Percentiles rank a stretch among this genome's conserved stretches.
Conservation (phyloP, 1,140 invertebrate genomes). For the Caenorhabditis brenneri region DNA sequence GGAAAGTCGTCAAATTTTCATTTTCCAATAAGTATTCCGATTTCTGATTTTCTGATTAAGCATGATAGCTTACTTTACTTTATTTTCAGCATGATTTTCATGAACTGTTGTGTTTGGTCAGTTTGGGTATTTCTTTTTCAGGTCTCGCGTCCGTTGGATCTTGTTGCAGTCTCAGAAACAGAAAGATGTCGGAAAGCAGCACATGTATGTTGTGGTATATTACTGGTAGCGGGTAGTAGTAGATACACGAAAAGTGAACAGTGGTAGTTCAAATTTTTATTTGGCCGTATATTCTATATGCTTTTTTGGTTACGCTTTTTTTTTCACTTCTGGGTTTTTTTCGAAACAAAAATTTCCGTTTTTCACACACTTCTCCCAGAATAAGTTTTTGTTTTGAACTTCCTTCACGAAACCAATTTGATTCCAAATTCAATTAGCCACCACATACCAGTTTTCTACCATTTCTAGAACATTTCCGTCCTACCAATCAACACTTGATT, state of each 20-base stretch:
- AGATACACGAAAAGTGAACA: background rate
- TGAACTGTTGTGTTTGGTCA: slow-evolving; percentile 10
- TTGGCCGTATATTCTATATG: background rate
- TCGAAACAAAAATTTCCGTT: no score
- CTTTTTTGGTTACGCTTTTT: background rate
- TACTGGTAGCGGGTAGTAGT: background rate
- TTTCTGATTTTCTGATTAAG: background rate
- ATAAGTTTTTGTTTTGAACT: no score
- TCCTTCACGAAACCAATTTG: no score
- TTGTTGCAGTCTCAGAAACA: background rate
- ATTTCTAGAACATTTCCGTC: background rate
- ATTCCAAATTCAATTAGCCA: background rate
- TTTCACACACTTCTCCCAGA: no score
- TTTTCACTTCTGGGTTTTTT: background rate
- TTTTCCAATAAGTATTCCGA: no score
- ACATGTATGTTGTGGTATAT: slow-evolving; percentile 16
- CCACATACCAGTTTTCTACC: background rate
- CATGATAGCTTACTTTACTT: background rate
- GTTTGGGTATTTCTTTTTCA: slow-evolving; percentile 8
- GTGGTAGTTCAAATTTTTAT: background rate
- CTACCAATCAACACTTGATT: background rate
- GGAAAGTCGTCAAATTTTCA: no score
- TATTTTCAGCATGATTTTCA: background rate
- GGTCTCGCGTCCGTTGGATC: slow-evolving; percentile 17
- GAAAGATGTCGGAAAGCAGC: background rate